Base-by-base conservation (phyloP, 1,140 invertebrate genomes). In the Dendroctonus valens region DNA sequence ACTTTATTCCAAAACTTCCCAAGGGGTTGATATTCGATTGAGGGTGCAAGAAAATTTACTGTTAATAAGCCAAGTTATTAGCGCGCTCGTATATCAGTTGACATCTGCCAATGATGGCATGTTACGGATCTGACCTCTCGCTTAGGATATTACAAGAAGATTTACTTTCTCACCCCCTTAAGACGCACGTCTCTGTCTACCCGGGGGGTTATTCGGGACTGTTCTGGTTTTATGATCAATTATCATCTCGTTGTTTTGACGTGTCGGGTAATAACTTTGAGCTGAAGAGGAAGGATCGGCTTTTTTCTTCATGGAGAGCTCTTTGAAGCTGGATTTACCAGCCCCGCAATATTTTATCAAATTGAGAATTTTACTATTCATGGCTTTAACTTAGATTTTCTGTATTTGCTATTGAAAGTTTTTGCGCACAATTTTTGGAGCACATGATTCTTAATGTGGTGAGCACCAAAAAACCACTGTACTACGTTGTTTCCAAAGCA, bases 61-160 rank as follows among this genome's bases (percentile, higher is more conserved):
- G 66, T 68, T 68, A 68, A 68, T 68, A 68, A 68, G 66, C 59
- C 59, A 62, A 63, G 59, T 68, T 68, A 68, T 68, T 68, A 68
- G 66, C 59, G 53, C 62, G 66, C 41, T 68, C 66, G 66, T 68
- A 68, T 68, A 68, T 68, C 66, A 68, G 66, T 68, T 68, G 66
- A 68, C 66, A 68, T 68, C 66, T 68, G 66, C 66, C 66, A 68
- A 68, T 68, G 66, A 68, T 68, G 66, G 66, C 60, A 63, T 68
- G 59, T 68, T 58, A 48, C 53, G 46, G 53, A 68, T 62, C 49
- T 68, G 66, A 68, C 66, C 66, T 68, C 51, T 68, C 59, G 40
- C 53, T 57, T 40, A 46, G 46, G 59, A 58, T 62, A 55, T 55
- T 65, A 57, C 62, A 52, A 65, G 52, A 65, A 65, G 46, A 68